Evolutionary conservation across 2,888 invertebrate species (phyloP), one percentile per base, ranked within the genome.

Genomic region (Malacosoma neustria): DNA sequence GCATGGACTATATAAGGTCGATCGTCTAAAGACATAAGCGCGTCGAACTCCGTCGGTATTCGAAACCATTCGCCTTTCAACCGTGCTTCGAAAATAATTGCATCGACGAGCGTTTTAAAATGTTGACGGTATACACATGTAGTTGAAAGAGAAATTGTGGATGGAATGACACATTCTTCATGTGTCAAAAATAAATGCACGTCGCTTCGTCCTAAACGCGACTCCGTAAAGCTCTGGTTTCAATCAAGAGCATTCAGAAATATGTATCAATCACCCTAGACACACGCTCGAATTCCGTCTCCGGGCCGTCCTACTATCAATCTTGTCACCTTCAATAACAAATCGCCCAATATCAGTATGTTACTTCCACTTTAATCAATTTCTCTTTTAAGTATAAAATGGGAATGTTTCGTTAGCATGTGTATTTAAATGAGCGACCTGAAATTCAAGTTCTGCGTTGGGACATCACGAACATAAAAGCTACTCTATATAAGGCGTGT

Each of bases 401-500:
- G n/a, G n/a, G n/a, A n/a, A n/a, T n/a, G n/a, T n/a, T n/a, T n/a
- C n/a, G n/a, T n/a, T n/a, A n/a, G n/a, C n/a, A 7, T 1, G 15
- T 15, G 15, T 15, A 15, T 15, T 15, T 15, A 7, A 7, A 15
- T 15, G 15, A 22, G 22, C 22, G 38, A 48, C 45, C 45, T 44
- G 44, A 45, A 42, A 40, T 35, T 42, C 41, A 38, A 54, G 44
- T 46, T 43, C 48, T 45, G 51, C 46, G 43, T 39, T 39, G n/a
- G 38, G 29, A 40, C 51, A 45, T 48, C 50, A 33, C 37, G 45
- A 46, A 46, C 39, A 44, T 54, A 51, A 54, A 22, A 55, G 47
- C 43, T 41, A 51, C 40, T 71, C 75, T 73, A 72, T 72, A 79
- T 75, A 74, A 72, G 73, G 72, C 49, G 49, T 52, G 57, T 61